Evolutionary conservation across 2,113 vertebrate species (phyloP), one percentile per base, ranked within the genome.

Genomic region (Equus quagga): DNA sequence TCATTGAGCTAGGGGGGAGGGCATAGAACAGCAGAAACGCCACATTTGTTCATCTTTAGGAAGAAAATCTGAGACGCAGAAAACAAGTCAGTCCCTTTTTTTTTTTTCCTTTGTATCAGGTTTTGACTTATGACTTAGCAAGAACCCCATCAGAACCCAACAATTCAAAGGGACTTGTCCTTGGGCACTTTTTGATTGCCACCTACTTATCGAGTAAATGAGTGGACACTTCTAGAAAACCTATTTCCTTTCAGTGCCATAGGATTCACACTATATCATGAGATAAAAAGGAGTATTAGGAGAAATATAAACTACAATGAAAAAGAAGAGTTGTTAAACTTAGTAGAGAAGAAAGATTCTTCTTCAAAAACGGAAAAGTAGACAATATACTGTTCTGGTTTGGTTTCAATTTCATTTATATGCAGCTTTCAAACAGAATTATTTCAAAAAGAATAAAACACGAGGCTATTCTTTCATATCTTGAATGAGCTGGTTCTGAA

Each of bases 51-150:
- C 60, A 87, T 94, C 90, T 91, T 80, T 92, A 23, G 75, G 51
- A 97, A 83, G 79, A 96, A 97, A 96, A 83, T 19, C 69, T 4
- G 49, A 95, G 54, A 69, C 69, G 65, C 4, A 46, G 28, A 94
- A 95, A 90, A 75, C 51, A 98, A 97, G 94, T 69, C 54, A 49
- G 5, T 85, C 5, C 44, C 69, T 58, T 69, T 86, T 41, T 41
- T 41, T 41, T 65, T 67, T 31, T 24, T 18, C 51, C 31, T 80
- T 92, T 97, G 89, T 81, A 93, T 96, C 92, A 97, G 44, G 56
- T 96, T 98, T 98, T 98, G 95, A 98, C 92, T 96, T 95, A 51
- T 65, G 58, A 36, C 33, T 94, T 96, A 94, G 94, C 95, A 97
- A 97, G 94, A 98, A 83, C 17, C 65, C 23, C 23, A 51, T 90